Base-by-base conservation (phyloP, 2,797 vertebrate genomes). In the Aldrovandia affinis region DNA sequence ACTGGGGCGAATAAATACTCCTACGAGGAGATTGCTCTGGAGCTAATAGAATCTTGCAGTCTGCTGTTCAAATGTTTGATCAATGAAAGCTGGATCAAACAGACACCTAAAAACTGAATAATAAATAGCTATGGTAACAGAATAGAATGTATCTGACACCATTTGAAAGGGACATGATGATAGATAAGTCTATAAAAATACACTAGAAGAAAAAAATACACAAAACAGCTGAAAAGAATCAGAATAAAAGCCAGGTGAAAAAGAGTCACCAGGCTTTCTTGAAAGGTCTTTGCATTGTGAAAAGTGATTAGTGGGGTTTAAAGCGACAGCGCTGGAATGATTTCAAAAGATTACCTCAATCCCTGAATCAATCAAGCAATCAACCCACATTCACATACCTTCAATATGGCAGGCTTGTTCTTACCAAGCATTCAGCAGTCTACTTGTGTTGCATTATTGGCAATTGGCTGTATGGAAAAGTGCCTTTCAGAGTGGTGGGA, bases 1-100 rank as follows among this genome's bases (percentile, higher is more conserved):
- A 39, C 68, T 73, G 68, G 68, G 36, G 68, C 33, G 36, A 73
- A 73, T 73, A 73, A 73, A 73, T 39, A 39, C 20, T 73, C 68
- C 30, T 73, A 39, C 18, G 68, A 36, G 14, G 68, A 73, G 68
- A 39, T 39, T 36, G 68, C 6, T 20, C 36, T 73, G 68, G 36
- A 73, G 68, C 33, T 36, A 73, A 73, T 39, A 7, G 68, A 4
- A 36, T 73, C 63, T 12, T 25, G 33, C 68, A 6, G 68, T 73
- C 68, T 39, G 36, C 68, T 36, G 68, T 73, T 39, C n/a, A n/a
- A n/a, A n/a, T n/a, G n/a, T n/a, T n/a, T n/a, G n/a, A n/a, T n/a
- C n/a, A 73, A 15, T 12, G 33, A 73, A 73, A 73, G 14, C 68
- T 5, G 15, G 30, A 36, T 73, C 14, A 39, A 42, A 33, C 68